Base-by-base conservation (phyloP, 2,888 invertebrate genomes). In the Eupithecia tripunctaria region DNA sequence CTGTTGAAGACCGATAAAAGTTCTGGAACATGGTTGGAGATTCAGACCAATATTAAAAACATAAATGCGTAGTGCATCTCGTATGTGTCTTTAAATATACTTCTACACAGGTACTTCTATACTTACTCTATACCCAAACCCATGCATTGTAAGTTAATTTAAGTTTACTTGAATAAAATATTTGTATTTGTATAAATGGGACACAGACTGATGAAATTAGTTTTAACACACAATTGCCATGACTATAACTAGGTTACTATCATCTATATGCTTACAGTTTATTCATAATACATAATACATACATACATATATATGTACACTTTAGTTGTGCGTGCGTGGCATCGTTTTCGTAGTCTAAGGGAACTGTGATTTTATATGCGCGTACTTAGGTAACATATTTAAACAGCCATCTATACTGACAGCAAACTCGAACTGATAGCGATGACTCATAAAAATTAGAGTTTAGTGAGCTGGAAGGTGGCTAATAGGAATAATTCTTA, bases 1-100 rank as follows among this genome's bases (percentile, higher is more conserved):
- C 76, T 73, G 72, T 43, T 21, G 25, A 68, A 66, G 43, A 32
- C 38, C 66, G 74, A 76, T 74, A 78, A 68, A 74, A 41, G 36
- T 64, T 6, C 25, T 21, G 8, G 6, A 14, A 38, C 38, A 64
- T 2, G 64, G 64, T 64, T 21, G 25, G 64, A 41, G 6, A 64
- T 21, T 64, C 21, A 14, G 7, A 38, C 64, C 38, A 1, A 36
- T 3, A 27, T 18, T 15, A 6, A 8, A 18, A 60, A 60, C 12
- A 25, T 0, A 25, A 25, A 56, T 21, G 7, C 21, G 51, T 12
- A 5, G 21, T 10, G 21, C 10, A 51, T 2, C 1, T 12, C 21
- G 21, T 51, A 12, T 12, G 51, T 51, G 21, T 12, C 21, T 21
- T 12, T 12, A 56, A n/a, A n/a, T n/a, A n/a, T n/a, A n/a, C n/a